Conservation (phyloP, 2,113 vertebrate species). For the Rhizomys pruinosus region DNA sequence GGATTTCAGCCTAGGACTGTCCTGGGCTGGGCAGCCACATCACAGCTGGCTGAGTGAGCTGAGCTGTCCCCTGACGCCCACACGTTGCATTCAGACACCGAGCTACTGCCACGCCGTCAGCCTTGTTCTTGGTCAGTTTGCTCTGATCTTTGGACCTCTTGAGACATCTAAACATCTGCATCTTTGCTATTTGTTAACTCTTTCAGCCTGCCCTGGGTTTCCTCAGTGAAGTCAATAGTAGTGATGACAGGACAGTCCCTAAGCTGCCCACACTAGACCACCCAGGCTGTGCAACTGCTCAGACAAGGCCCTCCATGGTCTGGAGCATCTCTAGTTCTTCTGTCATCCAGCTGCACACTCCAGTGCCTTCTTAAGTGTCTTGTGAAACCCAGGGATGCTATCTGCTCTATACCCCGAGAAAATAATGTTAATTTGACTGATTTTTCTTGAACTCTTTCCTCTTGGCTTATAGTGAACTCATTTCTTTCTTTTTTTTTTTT, state of each 20-base stretch:
- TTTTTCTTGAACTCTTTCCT: neutral
- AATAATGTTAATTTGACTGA: neutral
- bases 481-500: too few species aligned
- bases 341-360: neutral
- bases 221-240: neutral
- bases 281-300: neutral
- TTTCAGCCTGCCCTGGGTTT: neutral
- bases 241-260: neutral
- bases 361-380: neutral
- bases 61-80: neutral
- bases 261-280: neutral
- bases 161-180: neutral
- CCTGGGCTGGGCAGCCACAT: neutral
- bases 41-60: neutral
- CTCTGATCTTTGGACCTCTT: neutral
- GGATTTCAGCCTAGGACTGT: neutral
- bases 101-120: neutral
- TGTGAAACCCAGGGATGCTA: neutral
- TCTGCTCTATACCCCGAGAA: neutral
- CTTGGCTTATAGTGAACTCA: neutral
- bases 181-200: neutral
- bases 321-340: neutral
- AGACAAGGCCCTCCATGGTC: neutral
- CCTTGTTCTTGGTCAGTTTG: neutral
- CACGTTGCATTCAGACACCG: neutral